Percentiles rank a stretch among this genome's conserved stretches.
Evolutionary conservation across 2,888 invertebrate genomes (phyloP).

Genomic region (Muschampia plurimacula): DNA sequence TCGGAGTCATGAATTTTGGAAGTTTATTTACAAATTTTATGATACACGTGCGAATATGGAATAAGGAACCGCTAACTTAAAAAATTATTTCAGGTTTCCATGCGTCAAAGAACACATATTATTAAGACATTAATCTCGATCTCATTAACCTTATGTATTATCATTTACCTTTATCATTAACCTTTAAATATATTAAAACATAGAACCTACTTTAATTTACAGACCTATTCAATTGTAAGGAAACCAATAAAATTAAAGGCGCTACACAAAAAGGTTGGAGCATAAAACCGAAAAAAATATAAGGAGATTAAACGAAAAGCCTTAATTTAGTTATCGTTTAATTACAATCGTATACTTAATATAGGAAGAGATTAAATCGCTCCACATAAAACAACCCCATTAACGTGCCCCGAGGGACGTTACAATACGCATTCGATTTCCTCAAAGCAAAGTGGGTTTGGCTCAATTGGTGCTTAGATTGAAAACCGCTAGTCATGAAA

Average conservation of each 20-base stretch:
- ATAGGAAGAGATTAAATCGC: slow-evolving; percentile 8
- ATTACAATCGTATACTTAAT: background rate
- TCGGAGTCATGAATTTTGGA: no score
- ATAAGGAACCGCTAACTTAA: no score
- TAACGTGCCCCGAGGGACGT: background rate
- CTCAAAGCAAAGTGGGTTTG: slow-evolving; percentile 12
- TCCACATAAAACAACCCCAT: slow-evolving; percentile 19
- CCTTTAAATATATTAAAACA: no score
- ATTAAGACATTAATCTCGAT: no score
- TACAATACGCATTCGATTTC: slow-evolving; percentile 18
- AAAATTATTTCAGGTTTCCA: no score
- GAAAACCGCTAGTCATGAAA: slow-evolving; percentile 1
- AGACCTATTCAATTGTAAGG: background rate
- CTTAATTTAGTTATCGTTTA: slow-evolving; percentile 6
- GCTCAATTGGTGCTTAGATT: slow-evolving; percentile 12
- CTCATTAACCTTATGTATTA: no score
- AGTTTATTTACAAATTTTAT: no score
- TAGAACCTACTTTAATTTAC: background rate
- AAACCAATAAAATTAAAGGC: background rate
- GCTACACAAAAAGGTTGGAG: background rate
- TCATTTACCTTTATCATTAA: no score
- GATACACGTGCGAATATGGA: no score
- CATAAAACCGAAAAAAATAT: background rate
- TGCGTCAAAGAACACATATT: no score
- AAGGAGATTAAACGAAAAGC: background rate